Evolutionary conservation across 2,888 invertebrate genomes (phyloP).

Genomic region (Cosmorhoe ocellata): DNA sequence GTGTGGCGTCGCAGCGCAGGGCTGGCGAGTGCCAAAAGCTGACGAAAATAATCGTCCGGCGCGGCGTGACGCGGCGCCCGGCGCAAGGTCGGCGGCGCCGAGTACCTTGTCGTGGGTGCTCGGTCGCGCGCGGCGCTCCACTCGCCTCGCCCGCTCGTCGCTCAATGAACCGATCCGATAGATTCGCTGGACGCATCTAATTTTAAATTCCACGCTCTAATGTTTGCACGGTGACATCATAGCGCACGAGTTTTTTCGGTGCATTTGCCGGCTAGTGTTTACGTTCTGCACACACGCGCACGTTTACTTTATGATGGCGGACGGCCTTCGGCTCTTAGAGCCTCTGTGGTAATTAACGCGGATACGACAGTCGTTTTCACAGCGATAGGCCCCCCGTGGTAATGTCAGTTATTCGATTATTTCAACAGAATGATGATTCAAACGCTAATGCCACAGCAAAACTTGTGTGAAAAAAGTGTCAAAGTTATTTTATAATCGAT

Average conservation of each 20-base stretch:
- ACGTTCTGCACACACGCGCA: conserved; percentile 67
- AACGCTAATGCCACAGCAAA: not conserved
- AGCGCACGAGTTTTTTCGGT: conserved; percentile 67
- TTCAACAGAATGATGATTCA: not conserved
- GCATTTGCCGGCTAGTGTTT: conserved; percentile 71
- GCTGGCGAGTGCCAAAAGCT: conserved; percentile 70
- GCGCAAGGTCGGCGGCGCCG: conserved; percentile 68
- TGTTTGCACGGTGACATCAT: conserved; percentile 80
- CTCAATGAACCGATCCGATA: conserved; percentile 75
- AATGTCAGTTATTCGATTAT: too few relatives aligned
- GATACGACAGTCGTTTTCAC: conserved; percentile 7
- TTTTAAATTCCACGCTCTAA: conserved; percentile 72
- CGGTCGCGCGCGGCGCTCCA: conserved; percentile 74
- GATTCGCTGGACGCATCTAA: conserved; percentile 72
- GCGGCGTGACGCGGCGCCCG: conserved; percentile 70
- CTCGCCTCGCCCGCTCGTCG: conserved; percentile 78
- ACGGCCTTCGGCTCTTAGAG: conserved; percentile 49
- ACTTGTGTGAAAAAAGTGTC: not conserved
- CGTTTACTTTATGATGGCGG: conserved; percentile 51
- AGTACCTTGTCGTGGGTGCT: conserved; percentile 74
- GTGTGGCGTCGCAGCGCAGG: conserved; percentile 54
- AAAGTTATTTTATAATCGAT: conserved; percentile 8
- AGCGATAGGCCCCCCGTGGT: not conserved
- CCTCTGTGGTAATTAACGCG: conserved; percentile 35
- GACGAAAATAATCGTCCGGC: conserved; percentile 77